phyloP scores from a whole-genome alignment of 2,888 invertebrate species.

The Ophion ventricosus region DNA sequence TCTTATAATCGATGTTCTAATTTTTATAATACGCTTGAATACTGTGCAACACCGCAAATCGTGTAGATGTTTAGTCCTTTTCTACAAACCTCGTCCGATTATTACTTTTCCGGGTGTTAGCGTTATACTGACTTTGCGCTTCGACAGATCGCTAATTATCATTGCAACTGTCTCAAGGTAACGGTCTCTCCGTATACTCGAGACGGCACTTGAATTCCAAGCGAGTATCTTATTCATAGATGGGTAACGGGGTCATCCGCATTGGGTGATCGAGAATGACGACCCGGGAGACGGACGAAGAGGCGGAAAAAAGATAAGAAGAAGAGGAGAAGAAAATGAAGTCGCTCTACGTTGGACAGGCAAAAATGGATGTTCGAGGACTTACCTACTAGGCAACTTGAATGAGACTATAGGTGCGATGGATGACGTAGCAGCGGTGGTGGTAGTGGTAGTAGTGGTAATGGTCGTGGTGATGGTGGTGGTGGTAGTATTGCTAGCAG shows the following conservation, averaged over 20 bases:
- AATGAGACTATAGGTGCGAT: slow-evolving; percentile 69
- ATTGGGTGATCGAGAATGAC: slow-evolving; percentile 1
- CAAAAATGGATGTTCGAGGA: slow-evolving; percentile 55
- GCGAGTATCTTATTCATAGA: neutral
- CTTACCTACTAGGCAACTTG: slow-evolving; percentile 69
- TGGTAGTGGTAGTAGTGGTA: slow-evolving; percentile 34
- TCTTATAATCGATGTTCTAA: neutral
- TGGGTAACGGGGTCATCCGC: neutral
- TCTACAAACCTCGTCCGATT: neutral
- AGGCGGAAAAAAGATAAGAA: neutral
- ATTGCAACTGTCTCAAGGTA: neutral
- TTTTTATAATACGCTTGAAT: neutral
- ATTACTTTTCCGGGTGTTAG: neutral
- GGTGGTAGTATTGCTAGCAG: slow-evolving; percentile 26
- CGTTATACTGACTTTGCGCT: neutral
- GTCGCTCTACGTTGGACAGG: neutral
- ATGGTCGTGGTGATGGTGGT: slow-evolving; percentile 17
- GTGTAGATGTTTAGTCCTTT: neutral
- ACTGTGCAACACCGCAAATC: neutral
- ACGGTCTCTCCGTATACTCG: neutral
- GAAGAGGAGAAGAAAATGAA: neutral
- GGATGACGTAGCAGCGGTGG: slow-evolving; percentile 59
- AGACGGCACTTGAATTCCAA: neutral
- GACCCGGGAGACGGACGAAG: neutral
- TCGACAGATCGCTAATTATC: neutral